Conservation (phyloP, 2,888 invertebrate genomes). For the Villa cingulata region DNA sequence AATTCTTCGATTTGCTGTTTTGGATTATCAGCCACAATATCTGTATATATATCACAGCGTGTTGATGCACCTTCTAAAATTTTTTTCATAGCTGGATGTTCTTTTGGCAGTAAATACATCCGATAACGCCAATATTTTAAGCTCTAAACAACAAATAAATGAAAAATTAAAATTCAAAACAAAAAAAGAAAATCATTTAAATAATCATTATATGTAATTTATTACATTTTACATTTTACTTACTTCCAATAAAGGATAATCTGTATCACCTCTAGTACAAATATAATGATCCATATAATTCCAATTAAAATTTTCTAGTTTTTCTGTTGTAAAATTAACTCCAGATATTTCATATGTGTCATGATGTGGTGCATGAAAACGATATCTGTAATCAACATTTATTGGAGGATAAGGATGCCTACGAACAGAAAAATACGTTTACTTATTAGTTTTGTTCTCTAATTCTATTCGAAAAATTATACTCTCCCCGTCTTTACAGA, state of each 20-base stretch:
- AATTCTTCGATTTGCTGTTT: constrained; percentile 53
- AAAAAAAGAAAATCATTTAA: not conserved
- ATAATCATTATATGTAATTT: not conserved
- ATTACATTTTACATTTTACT: constrained; percentile 10
- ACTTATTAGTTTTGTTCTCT: too few species aligned
- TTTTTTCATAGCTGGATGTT: constrained; percentile 63
- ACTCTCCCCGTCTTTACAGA: too few species aligned
- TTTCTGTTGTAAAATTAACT: constrained; percentile 88
- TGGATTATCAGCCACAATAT: constrained; percentile 39
- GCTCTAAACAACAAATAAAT: constrained; percentile 52
- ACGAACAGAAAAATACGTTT: constrained; percentile 14
- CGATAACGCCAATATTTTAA: constrained; percentile 86
- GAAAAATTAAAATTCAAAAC: constrained; percentile 8
- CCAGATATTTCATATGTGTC: constrained; percentile 88
- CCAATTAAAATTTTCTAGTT: constrained; percentile 93
- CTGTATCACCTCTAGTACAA: constrained; percentile 85
- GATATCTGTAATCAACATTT: constrained; percentile 80
- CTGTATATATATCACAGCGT: constrained; percentile 71
- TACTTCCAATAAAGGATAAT: constrained; percentile 77
- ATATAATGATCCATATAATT: constrained; percentile 96
- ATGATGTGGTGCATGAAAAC: constrained; percentile 85
- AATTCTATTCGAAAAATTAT: too few species aligned
- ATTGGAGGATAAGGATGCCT: constrained; percentile 91
- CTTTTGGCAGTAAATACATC: constrained; percentile 72
- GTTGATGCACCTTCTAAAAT: constrained; percentile 58